phyloP scores from a whole-genome alignment of 2,888 invertebrate genomes.

The Villa cingulata region DNA sequence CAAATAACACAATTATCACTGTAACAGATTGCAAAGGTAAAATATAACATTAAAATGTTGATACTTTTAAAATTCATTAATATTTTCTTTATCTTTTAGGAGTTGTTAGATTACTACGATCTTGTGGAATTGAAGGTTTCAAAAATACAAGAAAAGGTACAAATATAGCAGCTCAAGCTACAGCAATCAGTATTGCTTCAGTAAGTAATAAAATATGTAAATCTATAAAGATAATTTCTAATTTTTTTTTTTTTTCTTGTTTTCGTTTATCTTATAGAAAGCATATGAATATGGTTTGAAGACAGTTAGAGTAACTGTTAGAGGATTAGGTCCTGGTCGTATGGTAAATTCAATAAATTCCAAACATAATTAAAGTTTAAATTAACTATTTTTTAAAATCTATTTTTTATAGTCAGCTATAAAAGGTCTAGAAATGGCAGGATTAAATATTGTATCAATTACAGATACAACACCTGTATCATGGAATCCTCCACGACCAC shows the following conservation, averaged over 20 bases:
- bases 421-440: slow-evolving; percentile 87
- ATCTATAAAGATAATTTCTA: too few relatives aligned
- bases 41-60: slow-evolving; percentile 1
- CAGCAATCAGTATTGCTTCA: slow-evolving; percentile 64
- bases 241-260: background rate
- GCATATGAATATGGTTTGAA: slow-evolving; percentile 57
- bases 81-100: slow-evolving; percentile 32
- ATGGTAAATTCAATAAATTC: slow-evolving; percentile 46
- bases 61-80: background rate
- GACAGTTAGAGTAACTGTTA: slow-evolving; percentile 61
- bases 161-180: slow-evolving; percentile 91
- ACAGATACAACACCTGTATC: slow-evolving; percentile 83
- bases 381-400: too few relatives aligned
- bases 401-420: slow-evolving; percentile 61
- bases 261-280: slow-evolving; percentile 42
- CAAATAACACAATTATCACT: slow-evolving; percentile 78
- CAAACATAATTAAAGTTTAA: too few relatives aligned
- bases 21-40: slow-evolving; percentile 58
- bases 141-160: slow-evolving; percentile 92
- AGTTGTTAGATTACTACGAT: slow-evolving; percentile 45
- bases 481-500: slow-evolving; percentile 67
- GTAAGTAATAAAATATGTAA: slow-evolving; percentile 40
- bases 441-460: slow-evolving; percentile 77
- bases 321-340: slow-evolving; percentile 80
- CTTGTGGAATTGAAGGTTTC: slow-evolving; percentile 86